Percentiles rank a stretch among this genome's conserved stretches.
phyloP scores from a whole-genome alignment of 1,140 invertebrate species.

The Danaus plexippus region DNA sequence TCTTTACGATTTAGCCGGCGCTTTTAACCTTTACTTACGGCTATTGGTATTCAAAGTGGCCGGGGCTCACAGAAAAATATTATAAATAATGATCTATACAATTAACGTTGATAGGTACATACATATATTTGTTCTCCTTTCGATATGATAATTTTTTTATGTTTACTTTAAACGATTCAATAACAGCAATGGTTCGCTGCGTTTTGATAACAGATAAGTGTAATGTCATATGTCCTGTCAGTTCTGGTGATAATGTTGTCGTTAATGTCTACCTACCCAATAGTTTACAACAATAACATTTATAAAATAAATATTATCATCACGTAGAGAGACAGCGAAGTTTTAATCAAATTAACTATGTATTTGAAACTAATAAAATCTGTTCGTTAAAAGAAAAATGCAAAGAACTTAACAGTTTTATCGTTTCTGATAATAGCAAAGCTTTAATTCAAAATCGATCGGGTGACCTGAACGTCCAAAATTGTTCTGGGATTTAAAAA shows the following conservation, averaged over 20 bases:
- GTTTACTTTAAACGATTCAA: constrained; percentile 12
- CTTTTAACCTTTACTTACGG: constrained; percentile 58
- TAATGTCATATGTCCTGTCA: constrained; percentile 6
- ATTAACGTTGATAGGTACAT: constrained; percentile 5
- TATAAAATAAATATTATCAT: too few species aligned
- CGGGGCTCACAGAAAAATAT: constrained; percentile 27
- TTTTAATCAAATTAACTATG: neutral
- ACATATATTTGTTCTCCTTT: constrained; percentile 9
- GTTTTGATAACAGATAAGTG: constrained; percentile 11
- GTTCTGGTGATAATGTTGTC: too few species aligned
- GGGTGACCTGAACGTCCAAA: constrained; percentile 27
- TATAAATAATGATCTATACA: constrained; percentile 7
- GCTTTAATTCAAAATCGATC: constrained; percentile 43
- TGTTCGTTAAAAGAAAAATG: constrained; percentile 2
- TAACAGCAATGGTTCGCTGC: constrained; percentile 11
- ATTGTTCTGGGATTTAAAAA: constrained; percentile 23
- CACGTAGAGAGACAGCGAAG: too few species aligned
- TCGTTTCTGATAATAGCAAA: constrained; percentile 35
- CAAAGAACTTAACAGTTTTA: constrained; percentile 29
- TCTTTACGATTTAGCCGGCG: constrained; percentile 64
- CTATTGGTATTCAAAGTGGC: constrained; percentile 44
- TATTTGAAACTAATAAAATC: neutral
- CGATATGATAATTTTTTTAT: constrained; percentile 15
- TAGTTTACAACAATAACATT: too few species aligned
- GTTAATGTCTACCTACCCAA: too few species aligned